A percentile compares a stretch with the other conserved stretches of the same genome.
Conservation (phyloP, 2,797 vertebrate species). For the Crax fasciolata region DNA sequence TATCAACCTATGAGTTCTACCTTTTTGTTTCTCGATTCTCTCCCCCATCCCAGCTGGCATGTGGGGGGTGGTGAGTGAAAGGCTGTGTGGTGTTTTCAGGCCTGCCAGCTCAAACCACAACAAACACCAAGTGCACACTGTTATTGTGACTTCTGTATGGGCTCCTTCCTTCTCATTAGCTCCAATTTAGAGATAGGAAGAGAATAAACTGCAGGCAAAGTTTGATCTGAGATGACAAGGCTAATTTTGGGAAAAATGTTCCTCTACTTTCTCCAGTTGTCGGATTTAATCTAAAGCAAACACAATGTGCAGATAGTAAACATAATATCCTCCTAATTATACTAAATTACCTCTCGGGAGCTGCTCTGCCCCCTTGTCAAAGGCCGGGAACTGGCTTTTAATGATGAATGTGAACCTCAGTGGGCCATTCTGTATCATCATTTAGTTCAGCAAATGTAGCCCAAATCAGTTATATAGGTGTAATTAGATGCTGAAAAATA, state of each 20-base stretch:
- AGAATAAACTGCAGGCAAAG: constrained; percentile 24
- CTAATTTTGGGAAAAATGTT: constrained; percentile 49
- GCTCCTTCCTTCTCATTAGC: constrained; percentile 41
- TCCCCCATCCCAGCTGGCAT: too few species aligned
- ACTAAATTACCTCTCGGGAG: constrained; percentile 70
- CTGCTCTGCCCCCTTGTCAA: constrained; percentile 72
- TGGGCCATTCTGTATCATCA: constrained; percentile 62
- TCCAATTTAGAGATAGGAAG: constrained; percentile 25
- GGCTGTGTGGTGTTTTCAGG: too few species aligned
- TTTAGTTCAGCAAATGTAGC: constrained; percentile 60
- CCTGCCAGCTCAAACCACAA: too few species aligned
- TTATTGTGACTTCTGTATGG: not conserved
- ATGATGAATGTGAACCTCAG: constrained; percentile 59
- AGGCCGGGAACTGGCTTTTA: constrained; percentile 65
- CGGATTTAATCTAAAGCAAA: constrained; percentile 54
- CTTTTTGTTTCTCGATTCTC: too few species aligned
- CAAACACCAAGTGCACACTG: not conserved
- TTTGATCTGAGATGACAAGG: constrained; percentile 56
- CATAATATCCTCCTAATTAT: constrained; percentile 72
- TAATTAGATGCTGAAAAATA: constrained; percentile 84
- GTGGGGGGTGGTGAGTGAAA: too few species aligned
- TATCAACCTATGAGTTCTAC: too few species aligned
- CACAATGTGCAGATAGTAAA: constrained; percentile 60
- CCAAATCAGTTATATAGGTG: constrained; percentile 74
- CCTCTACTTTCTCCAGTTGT: constrained; percentile 37